Base-by-base conservation (phyloP, 2,888 invertebrate genomes). In the Alloplasta piceator region DNA sequence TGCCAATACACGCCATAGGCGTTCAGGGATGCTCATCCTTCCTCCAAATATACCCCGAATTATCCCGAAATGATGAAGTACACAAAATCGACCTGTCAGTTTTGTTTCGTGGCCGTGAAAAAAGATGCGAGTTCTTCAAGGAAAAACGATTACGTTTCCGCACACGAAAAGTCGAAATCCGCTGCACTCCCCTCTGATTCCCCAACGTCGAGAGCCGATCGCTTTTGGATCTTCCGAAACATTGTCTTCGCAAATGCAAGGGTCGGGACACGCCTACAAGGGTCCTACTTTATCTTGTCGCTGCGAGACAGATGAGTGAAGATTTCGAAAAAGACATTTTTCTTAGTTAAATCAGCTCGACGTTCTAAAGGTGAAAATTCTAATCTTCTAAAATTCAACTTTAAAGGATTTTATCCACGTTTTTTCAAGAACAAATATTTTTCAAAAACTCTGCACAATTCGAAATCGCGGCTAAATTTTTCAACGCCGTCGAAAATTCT, bases 231-330 rank as follows among this genome's bases (percentile, higher is more conserved):
- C 16, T 16, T 36, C 46, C 38, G 10, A 60, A 71, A 80, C 70
- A 46, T 56, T 58, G 67, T 67, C 68, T 67, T 71, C 63, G 56
- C 46, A 80, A 84, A 82, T 74, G 80, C 78, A 78, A 75, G 70
- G 80, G 64, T 67, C 52, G 55, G n/a, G 83, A 67, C 82, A 84
- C 82, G 83, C 83, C 84, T 79, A 76, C 75, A 70, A 39, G 14
- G 16, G 43, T 67, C 43, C 41, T n/a, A n/a, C n/a, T n/a, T n/a
- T n/a, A n/a, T 14, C 74, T 60, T 74, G 46, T 58, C 36, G 73
- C 70, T 46, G 48, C 12, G 74, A 64, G 48, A 67, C 50, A 58
- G 60, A n/a, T 50, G 12, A 50, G 50, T 50, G 14, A 12, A 46
- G 46, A 46, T n/a, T n/a, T n/a, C n/a, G n/a, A n/a, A n/a, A n/a